A percentile compares a stretch with the other conserved stretches of the same genome.
These are phyloP conservation scores for Spea hammondii DNA, from an alignment of 2,797 vertebrate species.

Conservation along the genomic window DNA sequence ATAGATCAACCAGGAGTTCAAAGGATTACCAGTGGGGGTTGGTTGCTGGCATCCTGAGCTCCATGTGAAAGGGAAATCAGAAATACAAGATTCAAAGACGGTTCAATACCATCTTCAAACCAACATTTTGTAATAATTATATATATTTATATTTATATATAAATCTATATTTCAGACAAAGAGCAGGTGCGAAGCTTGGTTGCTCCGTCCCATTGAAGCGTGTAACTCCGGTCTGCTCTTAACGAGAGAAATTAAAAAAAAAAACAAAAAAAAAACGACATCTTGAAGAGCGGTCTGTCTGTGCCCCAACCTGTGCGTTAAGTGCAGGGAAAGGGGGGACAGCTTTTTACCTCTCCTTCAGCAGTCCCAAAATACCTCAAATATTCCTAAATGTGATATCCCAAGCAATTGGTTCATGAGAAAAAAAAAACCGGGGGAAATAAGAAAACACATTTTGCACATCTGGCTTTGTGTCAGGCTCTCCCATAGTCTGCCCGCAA, in stretches of 20 bases:
- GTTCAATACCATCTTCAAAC: slow-evolving; percentile 63
- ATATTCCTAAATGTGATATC: slow-evolving; percentile 56
- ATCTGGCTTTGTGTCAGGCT: slow-evolving; percentile 13
- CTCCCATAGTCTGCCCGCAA: not conserved
- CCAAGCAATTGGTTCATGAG: slow-evolving; percentile 61
- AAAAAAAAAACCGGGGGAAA: not conserved
- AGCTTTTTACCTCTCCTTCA: slow-evolving; percentile 60
- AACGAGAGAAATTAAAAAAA: too few species aligned
- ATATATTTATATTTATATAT: slow-evolving; percentile 74
- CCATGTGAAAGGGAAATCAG: slow-evolving; percentile 50
- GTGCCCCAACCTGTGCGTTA: slow-evolving; percentile 14
- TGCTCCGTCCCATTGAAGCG: slow-evolving; percentile 47
- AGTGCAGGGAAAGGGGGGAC: slow-evolving; percentile 54
- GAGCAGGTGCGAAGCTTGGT: slow-evolving; percentile 48
- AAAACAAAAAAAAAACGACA: not conserved
- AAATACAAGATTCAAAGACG: slow-evolving; percentile 58
- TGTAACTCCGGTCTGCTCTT: slow-evolving; percentile 36
- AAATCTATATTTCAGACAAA: slow-evolving; percentile 70
- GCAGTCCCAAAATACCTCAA: slow-evolving; percentile 53
- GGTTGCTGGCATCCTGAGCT: slow-evolving; percentile 23
- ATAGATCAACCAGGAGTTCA: slow-evolving; percentile 40
- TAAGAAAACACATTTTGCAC: slow-evolving; percentile 52
- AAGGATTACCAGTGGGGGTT: not conserved
- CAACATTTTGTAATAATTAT: slow-evolving; percentile 67
- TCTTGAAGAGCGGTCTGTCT: slow-evolving; percentile 27